phyloP scores from a whole-genome alignment of 2,888 invertebrate genomes.

The Noctua fimbriata region DNA sequence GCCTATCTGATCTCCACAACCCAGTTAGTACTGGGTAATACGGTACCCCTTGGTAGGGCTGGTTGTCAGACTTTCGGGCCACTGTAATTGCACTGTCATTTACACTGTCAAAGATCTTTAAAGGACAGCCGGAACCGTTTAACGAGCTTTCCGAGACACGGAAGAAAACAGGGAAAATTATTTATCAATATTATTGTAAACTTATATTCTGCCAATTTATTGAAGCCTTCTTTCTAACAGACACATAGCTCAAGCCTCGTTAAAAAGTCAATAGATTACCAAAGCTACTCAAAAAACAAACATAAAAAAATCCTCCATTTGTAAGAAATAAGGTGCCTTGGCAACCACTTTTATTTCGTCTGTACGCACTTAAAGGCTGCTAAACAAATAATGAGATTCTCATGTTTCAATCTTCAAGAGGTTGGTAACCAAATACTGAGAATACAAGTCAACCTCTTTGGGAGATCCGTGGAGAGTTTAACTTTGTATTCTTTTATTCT shows the following conservation, averaged over 20 bases:
- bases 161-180: background rate
- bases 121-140: too few species aligned
- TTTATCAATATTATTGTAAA: background rate
- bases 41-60: too few species aligned
- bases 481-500: slow-evolving; percentile 18
- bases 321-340: slow-evolving; percentile 19
- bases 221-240: too few species aligned
- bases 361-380: slow-evolving; percentile 27
- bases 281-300: slow-evolving; percentile 6
- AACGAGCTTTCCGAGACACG: too few species aligned
- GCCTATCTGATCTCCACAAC: too few species aligned
- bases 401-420: slow-evolving; percentile 49
- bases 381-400: slow-evolving; percentile 60
- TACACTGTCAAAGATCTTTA: too few species aligned
- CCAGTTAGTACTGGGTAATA: too few species aligned
- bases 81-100: too few species aligned
- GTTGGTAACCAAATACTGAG: slow-evolving; percentile 40
- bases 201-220: background rate
- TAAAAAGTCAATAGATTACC: slow-evolving; percentile 9
- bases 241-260: background rate
- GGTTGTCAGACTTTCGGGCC: too few species aligned
- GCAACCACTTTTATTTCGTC: slow-evolving; percentile 46
- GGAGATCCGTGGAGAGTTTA: slow-evolving; percentile 20
- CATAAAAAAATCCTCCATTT: slow-evolving; percentile 7
- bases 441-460: slow-evolving; percentile 30